Percentiles rank a stretch among this genome's conserved stretches.
Evolutionary conservation across 2,113 vertebrate species (phyloP).

Genomic region (Hymenochirus boettgeri): DNA sequence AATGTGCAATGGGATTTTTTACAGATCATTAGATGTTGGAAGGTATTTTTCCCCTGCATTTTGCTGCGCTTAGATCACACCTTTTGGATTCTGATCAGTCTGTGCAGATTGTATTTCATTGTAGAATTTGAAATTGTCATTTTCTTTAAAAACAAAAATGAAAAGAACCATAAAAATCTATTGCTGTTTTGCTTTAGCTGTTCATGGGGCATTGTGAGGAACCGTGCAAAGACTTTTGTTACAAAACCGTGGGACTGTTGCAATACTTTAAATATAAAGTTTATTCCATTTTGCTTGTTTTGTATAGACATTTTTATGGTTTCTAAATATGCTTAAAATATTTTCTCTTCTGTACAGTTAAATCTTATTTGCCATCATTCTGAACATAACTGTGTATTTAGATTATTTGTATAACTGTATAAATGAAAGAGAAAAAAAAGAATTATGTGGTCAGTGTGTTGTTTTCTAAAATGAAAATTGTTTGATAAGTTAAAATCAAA

Average conservation of each 20-base stretch:
- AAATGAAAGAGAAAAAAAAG: conserved; percentile 70
- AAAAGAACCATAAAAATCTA: conserved; percentile 48
- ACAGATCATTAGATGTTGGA: conserved; percentile 72
- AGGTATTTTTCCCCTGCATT: conserved; percentile 71
- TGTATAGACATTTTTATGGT: conserved; percentile 84
- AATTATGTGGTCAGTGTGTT: conserved; percentile 77
- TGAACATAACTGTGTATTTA: conserved; percentile 77
- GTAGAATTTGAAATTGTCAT: conserved; percentile 74
- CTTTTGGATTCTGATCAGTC: conserved; percentile 67
- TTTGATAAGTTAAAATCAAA: conserved; percentile 77
- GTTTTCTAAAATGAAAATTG: conserved; percentile 89
- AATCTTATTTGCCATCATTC: conserved; percentile 73
- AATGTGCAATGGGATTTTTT: conserved; percentile 81
- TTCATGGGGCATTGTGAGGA: conserved; percentile 74
- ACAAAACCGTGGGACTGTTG: conserved; percentile 91
- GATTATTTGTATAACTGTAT: conserved; percentile 92
- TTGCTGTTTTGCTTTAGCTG: conserved; percentile 73
- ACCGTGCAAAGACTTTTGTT: conserved; percentile 78
- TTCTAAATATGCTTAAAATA: conserved; percentile 81
- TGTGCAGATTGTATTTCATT: conserved; percentile 73
- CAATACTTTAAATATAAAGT: conserved; percentile 93
- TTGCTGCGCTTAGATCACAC: conserved; percentile 69
- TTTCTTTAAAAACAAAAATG: conserved; percentile 63
- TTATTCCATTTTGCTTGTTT: conserved; percentile 82
- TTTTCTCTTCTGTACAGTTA: conserved; percentile 68